Conservation (phyloP, 2,888 invertebrate genomes). For the Pegoplata infirma region DNA sequence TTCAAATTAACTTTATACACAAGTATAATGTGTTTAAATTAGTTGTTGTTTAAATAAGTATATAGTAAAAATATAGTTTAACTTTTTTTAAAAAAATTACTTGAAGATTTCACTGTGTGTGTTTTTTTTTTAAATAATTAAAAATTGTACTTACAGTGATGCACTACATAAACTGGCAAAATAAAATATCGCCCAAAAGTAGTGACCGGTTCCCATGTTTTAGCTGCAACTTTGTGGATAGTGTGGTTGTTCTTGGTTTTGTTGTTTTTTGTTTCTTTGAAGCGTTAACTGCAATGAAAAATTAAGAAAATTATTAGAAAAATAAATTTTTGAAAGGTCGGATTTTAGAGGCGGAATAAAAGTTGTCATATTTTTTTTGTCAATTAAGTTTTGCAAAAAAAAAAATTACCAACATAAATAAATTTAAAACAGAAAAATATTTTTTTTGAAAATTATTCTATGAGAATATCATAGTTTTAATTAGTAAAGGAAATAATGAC, state of each 20-base stretch:
- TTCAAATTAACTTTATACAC: constrained; percentile 3
- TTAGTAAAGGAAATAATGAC: too few species aligned
- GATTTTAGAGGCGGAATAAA: too few species aligned
- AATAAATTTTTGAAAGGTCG: too few species aligned
- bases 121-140: background rate
- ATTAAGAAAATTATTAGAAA: background rate
- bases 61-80: too few species aligned
- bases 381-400: too few species aligned
- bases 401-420: too few species aligned
- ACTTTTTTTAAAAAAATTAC: background rate
- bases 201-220: constrained; percentile 78
- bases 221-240: constrained; percentile 29
- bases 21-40: background rate
- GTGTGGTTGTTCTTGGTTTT: background rate
- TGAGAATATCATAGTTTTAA: too few species aligned
- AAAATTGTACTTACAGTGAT: constrained; percentile 77
- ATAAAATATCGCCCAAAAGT: constrained; percentile 78
- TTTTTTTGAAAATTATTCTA: too few species aligned
- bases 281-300: constrained; percentile 9
- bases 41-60: too few species aligned
- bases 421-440: too few species aligned
- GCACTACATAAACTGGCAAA: constrained; percentile 79
- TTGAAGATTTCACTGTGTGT: background rate
- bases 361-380: too few species aligned
- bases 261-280: too few species aligned